Conservation (phyloP, 2,113 vertebrate species). For the Percopsis transmontana region DNA sequence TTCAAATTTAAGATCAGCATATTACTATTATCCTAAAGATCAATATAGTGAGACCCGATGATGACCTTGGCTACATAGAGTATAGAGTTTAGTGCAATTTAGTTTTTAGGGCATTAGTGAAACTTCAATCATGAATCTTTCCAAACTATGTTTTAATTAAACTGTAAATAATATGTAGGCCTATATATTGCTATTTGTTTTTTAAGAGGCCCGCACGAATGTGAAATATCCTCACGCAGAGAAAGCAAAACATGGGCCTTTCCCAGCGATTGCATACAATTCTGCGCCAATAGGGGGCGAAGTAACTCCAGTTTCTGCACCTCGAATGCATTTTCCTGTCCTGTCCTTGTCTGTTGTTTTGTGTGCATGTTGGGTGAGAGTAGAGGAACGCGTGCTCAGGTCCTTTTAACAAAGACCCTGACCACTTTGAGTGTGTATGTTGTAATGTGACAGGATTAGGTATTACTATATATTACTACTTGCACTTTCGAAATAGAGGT, state of each 20-base stretch:
- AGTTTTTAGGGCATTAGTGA: no score
- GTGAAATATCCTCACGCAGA: no score
- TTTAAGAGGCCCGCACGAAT: background rate
- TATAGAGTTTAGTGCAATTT: no score
- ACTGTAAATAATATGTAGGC: no score
- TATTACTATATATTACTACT: constrained; percentile 42
- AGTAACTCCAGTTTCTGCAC: background rate
- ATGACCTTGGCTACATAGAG: no score
- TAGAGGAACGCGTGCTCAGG: constrained; percentile 44
- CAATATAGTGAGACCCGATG: background rate
- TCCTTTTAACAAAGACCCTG: constrained; percentile 60
- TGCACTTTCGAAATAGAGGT: constrained; percentile 58
- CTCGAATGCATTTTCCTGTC: constrained; percentile 16
- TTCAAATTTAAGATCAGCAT: background rate
- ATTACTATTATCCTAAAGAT: background rate
- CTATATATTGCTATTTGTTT: no score
- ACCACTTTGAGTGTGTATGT: constrained; percentile 40
- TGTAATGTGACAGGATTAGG: constrained; percentile 48
- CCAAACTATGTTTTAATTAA: no score
- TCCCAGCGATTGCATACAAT: background rate
- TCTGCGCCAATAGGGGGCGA: background rate
- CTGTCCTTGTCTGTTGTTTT: constrained; percentile 44
- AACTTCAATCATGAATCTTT: background rate
- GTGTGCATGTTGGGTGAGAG: constrained; percentile 46
- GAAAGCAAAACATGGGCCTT: background rate